A percentile compares a stretch with the other conserved stretches of the same genome.
Evolutionary conservation across 2,888 invertebrate species (phyloP).

Genomic region (Noctua janthe): DNA sequence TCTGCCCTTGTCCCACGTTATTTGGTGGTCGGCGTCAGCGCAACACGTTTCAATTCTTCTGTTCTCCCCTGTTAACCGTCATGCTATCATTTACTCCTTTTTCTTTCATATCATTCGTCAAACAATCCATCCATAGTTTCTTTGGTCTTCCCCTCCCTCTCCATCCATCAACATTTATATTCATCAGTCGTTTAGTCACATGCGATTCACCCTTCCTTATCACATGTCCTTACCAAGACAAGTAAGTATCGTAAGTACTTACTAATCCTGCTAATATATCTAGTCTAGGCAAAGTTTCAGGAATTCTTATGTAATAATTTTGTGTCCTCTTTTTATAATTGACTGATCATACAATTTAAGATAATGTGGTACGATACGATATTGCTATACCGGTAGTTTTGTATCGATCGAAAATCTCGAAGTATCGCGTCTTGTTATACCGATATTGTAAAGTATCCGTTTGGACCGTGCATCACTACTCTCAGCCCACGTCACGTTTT

Average conservation of each 20-base stretch:
- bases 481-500: conserved; percentile 12
- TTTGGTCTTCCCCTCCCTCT: not conserved
- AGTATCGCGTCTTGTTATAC: not conserved
- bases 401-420: not conserved
- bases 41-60: not conserved
- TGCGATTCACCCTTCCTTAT: not conserved
- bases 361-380: not conserved
- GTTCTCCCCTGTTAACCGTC: not conserved
- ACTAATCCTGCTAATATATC: not conserved
- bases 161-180: not conserved
- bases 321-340: not conserved
- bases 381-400: not conserved
- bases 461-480: not conserved
- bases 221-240: not conserved
- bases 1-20: not conserved
- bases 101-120: not conserved
- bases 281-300: not conserved
- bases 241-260: not conserved
- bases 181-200: not conserved
- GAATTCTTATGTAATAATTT: not conserved
- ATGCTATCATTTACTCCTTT: too few relatives aligned
- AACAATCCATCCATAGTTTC: not conserved
- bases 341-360: not conserved
- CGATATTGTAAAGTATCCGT: not conserved
- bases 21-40: not conserved